A percentile compares a stretch with the other conserved stretches of the same genome.
These are phyloP conservation scores for Gnathonemus echidnorhynchus DNA, from an alignment of 2,113 vertebrate genomes.

Conservation along the genomic window DNA sequence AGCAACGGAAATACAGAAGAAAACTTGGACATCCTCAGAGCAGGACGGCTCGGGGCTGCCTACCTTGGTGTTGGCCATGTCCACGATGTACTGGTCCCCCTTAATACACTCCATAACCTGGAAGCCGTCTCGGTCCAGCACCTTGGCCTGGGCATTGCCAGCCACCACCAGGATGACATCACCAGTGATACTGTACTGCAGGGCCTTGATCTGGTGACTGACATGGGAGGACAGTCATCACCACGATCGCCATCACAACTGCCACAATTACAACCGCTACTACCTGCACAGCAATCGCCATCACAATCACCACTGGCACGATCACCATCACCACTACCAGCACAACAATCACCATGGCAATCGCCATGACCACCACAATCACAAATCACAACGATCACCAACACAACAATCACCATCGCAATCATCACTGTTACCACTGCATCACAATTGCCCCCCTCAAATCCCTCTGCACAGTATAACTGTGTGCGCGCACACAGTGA, in stretches of 20 bases:
- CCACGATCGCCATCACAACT: neutral
- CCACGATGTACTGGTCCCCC: constrained; percentile 96
- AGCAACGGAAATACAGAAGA: neutral
- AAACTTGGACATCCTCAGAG: neutral
- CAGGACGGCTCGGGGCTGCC: neutral
- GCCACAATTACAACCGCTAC: neutral
- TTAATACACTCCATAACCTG: constrained; percentile 95
- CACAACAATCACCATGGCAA: neutral
- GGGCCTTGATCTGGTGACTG: constrained; percentile 88
- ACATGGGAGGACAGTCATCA: neutral
- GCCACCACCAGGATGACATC: constrained; percentile 91
- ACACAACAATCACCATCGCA: neutral
- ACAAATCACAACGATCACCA: neutral
- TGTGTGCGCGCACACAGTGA: neutral
- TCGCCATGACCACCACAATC: neutral
- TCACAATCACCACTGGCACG: neutral
- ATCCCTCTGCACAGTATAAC: neutral
- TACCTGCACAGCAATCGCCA: neutral
- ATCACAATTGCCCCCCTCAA: neutral
- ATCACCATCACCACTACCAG: neutral
- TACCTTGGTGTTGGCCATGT: constrained; percentile 98
- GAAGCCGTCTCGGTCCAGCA: constrained; percentile 93
- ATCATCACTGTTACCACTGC: neutral
- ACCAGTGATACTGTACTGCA: constrained; percentile 90
- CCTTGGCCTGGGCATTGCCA: constrained; percentile 91